These are phyloP conservation scores for Cinclus mexicanus DNA, from an alignment of 2,113 vertebrate species.

Conservation along the genomic window DNA sequence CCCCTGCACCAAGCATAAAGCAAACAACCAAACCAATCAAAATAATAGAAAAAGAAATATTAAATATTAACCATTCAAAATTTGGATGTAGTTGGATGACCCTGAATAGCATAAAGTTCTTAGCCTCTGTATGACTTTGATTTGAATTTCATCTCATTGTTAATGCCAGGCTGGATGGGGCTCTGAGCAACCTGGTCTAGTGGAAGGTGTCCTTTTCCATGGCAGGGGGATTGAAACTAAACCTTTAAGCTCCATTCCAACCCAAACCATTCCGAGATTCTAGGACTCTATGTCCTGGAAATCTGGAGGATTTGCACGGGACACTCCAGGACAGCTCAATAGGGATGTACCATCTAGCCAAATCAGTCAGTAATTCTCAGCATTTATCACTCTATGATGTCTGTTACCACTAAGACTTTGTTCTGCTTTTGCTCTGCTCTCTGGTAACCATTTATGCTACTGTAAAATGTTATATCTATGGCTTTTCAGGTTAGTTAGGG, in stretches of 20 bases:
- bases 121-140: not conserved
- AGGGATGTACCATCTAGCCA: not conserved
- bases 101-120: not conserved
- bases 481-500: not conserved
- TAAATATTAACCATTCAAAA: not conserved
- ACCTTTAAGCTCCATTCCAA: not conserved
- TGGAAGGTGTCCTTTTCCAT: not conserved
- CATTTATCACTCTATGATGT: not conserved
- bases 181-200: not conserved
- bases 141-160: not conserved
- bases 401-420: not conserved
- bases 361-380: not conserved
- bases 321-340: not conserved
- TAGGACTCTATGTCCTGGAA: not conserved
- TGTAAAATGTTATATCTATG: not conserved
- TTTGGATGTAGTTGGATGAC: not conserved
- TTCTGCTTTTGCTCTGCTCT: not conserved
- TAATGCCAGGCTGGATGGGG: not conserved
- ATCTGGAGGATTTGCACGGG: not conserved
- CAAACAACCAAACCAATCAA: not conserved
- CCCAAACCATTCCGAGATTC: not conserved
- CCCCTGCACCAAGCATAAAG: not conserved
- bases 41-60: not conserved
- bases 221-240: not conserved
- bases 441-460: not conserved